Evolutionary conservation across 2,888 invertebrate species (phyloP).

Genomic region (Eupelmus urozonus): DNA sequence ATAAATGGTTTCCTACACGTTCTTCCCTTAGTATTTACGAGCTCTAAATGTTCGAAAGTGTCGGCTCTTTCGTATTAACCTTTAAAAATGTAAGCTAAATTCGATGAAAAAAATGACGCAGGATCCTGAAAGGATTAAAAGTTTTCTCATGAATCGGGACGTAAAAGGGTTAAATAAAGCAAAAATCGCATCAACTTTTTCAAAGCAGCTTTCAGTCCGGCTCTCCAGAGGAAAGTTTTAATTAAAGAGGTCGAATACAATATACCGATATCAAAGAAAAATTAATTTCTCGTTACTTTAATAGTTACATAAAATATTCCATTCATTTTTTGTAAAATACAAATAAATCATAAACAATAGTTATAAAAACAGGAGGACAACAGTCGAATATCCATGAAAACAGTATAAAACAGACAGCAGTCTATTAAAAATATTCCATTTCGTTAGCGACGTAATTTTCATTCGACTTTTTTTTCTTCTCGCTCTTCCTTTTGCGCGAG

Average conservation of each 20-base stretch:
- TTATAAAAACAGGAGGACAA: neutral
- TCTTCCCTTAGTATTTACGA: neutral
- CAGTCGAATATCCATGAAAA: neutral
- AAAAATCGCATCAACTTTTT: slow-evolving; percentile 7
- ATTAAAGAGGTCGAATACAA: slow-evolving; percentile 32
- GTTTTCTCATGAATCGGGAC: too few relatives aligned
- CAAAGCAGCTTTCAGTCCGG: neutral
- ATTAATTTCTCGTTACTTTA: slow-evolving; percentile 1
- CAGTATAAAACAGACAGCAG: neutral
- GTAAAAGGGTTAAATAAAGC: neutral
- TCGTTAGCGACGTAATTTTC: neutral
- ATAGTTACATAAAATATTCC: neutral
- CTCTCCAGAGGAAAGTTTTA: slow-evolving; percentile 24
- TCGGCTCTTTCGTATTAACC: neutral
- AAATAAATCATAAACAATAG: too few relatives aligned
- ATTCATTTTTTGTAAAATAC: neutral
- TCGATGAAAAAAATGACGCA: too few relatives aligned
- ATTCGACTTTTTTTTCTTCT: neutral
- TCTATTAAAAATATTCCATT: slow-evolving; percentile 9
- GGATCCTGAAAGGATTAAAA: too few relatives aligned
- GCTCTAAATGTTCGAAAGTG: neutral
- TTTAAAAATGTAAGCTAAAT: too few relatives aligned
- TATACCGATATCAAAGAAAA: neutral
- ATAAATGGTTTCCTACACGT: slow-evolving; percentile 4
- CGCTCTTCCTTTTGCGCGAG: slow-evolving; percentile 11